Conservation (phyloP, 1,140 invertebrate species). For the Gryllus bimaculatus region DNA sequence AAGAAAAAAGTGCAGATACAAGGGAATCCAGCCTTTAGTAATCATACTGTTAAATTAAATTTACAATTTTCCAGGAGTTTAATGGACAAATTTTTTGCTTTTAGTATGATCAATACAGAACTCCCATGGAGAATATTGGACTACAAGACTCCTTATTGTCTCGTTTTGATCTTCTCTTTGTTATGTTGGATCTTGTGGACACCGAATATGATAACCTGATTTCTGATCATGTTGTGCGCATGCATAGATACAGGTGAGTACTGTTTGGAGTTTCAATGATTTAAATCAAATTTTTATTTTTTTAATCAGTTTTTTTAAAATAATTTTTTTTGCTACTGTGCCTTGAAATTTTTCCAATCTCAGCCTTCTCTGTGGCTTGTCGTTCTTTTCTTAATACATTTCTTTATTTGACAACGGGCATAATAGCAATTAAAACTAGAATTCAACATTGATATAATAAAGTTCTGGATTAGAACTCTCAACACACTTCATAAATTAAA, state of each 20-base stretch:
- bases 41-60: too few relatives aligned
- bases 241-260: constrained; percentile 80
- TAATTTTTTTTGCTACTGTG: background rate
- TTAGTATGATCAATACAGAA: constrained; percentile 97
- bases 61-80: background rate
- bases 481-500: too few relatives aligned
- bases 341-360: background rate
- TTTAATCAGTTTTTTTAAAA: background rate
- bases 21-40: too few relatives aligned
- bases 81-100: constrained; percentile 24
- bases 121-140: constrained; percentile 99
- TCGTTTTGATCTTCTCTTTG: constrained; percentile 97
- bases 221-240: constrained; percentile 92
- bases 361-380: background rate
- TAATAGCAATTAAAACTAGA: too few relatives aligned
- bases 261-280: background rate
- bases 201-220: constrained; percentile 84
- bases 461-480: too few relatives aligned
- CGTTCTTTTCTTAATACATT: background rate
- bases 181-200: constrained; percentile 89
- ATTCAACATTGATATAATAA: too few relatives aligned
- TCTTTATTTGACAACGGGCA: too few relatives aligned
- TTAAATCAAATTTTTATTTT: background rate
- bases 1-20: too few relatives aligned
- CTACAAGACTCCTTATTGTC: constrained; percentile 95